Evolutionary conservation across 2,888 invertebrate species (phyloP), one percentile per base, ranked within the genome.

Genomic region (Ennomos quercinarius): DNA sequence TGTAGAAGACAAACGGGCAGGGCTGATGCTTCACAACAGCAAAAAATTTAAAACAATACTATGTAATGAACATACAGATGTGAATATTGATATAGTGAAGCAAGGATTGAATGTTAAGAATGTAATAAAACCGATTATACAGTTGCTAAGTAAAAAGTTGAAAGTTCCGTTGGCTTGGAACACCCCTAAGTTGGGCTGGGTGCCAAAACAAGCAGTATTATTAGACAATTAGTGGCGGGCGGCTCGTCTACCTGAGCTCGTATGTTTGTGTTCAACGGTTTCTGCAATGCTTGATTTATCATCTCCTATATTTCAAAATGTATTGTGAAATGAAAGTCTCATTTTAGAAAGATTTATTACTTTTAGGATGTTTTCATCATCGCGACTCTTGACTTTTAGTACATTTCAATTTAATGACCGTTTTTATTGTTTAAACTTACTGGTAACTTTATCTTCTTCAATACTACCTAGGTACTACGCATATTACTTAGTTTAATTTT

Each of bases 121-220:
- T 46, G 50, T 46, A 49, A 60, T 50, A 12, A 42, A 53, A 40
- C 51, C 34, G 46, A 37, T 55, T 51, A 35, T 43, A 9, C 34
- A 37, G 46, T 56, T 62, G 64, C 60, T 67, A 65, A 57, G 57
- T 66, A 71, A 66, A 63, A 66, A 66, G 59, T 68, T 61, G 57
- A 44, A 66, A 66, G 73, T 79, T 77, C 77, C 79, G 38, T 58
- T 74, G 67, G 74, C 71, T 68, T 70, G 71, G 63, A 68, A 67
- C 80, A 80, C 77, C 79, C 78, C 77, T 80, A 78, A 72, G 69
- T 79, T 84, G 89, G 91, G 83, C 76, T 74, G 64, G 73, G 74
- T 51, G 90, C 91, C 91, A 91, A 89, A 79, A 80, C 76, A 66
- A 69, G 68, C 79, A 78, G 83, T 91, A 91, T 90, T 87, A 89